Conservation (phyloP, 2,113 vertebrate species). For the Gallinago undulata region DNA sequence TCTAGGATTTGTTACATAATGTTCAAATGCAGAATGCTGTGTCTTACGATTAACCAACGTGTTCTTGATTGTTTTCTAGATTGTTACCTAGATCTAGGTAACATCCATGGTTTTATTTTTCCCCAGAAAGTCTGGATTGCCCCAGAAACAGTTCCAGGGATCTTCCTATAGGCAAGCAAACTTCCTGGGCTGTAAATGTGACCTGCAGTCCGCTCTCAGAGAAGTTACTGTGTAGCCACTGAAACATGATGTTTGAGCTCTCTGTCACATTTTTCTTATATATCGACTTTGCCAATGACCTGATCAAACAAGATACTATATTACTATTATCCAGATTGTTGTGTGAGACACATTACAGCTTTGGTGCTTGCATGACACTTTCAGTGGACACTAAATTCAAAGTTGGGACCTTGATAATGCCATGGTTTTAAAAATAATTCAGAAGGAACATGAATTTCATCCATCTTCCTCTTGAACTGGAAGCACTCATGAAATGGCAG, state of each 20-base stretch:
- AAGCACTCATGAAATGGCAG: neutral
- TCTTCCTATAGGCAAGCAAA: neutral
- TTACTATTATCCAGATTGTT: neutral
- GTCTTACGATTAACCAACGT: neutral
- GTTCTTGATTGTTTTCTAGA: neutral
- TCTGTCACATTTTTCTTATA: neutral
- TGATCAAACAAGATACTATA: neutral
- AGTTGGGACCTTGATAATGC: neutral
- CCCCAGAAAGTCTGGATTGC: neutral
- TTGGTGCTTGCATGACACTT: neutral
- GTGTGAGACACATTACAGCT: neutral
- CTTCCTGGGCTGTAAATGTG: neutral
- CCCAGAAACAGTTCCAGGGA: neutral
- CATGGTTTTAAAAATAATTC: neutral
- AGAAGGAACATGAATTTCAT: neutral
- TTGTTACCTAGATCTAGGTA: neutral
- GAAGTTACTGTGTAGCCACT: neutral
- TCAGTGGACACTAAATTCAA: neutral
- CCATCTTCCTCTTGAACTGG: neutral
- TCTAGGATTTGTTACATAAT: neutral
- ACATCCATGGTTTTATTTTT: neutral
- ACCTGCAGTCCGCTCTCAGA: neutral
- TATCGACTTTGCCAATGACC: neutral
- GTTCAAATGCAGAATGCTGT: neutral
- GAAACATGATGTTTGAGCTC: neutral